phyloP scores from a whole-genome alignment of 2,888 invertebrate species.

The Athalia rosae region DNA sequence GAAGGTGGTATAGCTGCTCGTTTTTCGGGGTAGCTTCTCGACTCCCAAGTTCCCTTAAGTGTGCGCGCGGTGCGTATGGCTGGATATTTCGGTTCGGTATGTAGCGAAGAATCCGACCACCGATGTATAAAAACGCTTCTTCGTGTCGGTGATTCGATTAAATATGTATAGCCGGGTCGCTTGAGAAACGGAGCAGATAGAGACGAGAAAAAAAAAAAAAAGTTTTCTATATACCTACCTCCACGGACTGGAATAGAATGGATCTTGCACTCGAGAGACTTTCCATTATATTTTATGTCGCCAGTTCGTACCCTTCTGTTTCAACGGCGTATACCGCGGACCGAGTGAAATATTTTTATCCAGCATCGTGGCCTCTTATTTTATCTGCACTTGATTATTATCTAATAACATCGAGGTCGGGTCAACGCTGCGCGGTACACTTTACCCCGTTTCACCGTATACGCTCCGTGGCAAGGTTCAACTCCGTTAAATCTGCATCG shows the following conservation, averaged over 20 bases:
- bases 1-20: constrained; percentile 4
- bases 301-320: too few species aligned
- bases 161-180: too few species aligned
- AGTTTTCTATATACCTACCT: too few species aligned
- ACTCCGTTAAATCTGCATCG: neutral
- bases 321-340: too few species aligned
- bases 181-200: too few species aligned
- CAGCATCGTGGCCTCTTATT: neutral
- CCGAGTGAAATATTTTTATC: neutral
- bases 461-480: neutral
- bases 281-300: too few species aligned
- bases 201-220: too few species aligned
- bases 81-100: neutral
- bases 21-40: constrained; percentile 25
- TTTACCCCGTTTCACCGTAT: neutral
- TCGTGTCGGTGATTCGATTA: too few species aligned
- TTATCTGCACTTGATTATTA: neutral
- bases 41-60: neutral
- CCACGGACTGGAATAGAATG: too few species aligned
- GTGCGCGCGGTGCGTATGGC: neutral
- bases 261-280: too few species aligned
- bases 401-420: constrained; percentile 1
- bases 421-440: neutral
- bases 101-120: neutral
- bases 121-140: too few species aligned